Evolutionary conservation across 2,888 invertebrate genomes (phyloP).

Genomic region (Galeopsomyia nigrocyanea): DNA sequence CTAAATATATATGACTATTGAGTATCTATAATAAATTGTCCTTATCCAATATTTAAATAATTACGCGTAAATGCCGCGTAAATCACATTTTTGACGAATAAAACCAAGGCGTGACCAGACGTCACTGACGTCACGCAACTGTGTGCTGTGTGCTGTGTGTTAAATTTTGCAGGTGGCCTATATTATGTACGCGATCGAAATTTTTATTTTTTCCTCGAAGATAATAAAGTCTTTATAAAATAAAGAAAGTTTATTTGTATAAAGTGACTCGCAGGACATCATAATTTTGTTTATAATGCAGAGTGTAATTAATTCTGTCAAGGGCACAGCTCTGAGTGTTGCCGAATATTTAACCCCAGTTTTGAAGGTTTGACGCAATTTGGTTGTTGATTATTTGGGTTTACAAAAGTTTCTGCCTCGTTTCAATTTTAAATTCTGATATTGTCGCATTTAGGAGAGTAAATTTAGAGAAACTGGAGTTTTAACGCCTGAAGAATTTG

Average conservation of each 20-base stretch:
- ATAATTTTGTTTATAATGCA: slow-evolving; percentile 79
- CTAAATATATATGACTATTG: no score
- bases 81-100: no score
- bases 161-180: no score
- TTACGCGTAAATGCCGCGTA: no score
- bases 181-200: no score
- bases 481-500: slow-evolving; percentile 98
- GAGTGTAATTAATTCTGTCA: slow-evolving; percentile 94
- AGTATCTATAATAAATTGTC: no score
- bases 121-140: no score
- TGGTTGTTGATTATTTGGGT: slow-evolving; percentile 39
- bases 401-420: slow-evolving; percentile 19
- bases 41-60: no score
- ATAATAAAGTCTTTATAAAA: no score
- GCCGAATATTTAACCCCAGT: slow-evolving; percentile 98
- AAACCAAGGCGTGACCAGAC: no score
- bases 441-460: slow-evolving; percentile 82
- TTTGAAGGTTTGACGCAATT: slow-evolving; percentile 81
- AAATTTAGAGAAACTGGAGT: slow-evolving; percentile 98
- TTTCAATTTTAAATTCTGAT: background rate
- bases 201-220: no score
- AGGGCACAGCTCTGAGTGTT: slow-evolving; percentile 94
- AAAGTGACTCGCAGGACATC: background rate
- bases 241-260: slow-evolving; percentile 13
- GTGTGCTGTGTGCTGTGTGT: no score